Evolutionary conservation across 2,113 vertebrate species (phyloP).

Genomic region (Zootoca vivipara): DNA sequence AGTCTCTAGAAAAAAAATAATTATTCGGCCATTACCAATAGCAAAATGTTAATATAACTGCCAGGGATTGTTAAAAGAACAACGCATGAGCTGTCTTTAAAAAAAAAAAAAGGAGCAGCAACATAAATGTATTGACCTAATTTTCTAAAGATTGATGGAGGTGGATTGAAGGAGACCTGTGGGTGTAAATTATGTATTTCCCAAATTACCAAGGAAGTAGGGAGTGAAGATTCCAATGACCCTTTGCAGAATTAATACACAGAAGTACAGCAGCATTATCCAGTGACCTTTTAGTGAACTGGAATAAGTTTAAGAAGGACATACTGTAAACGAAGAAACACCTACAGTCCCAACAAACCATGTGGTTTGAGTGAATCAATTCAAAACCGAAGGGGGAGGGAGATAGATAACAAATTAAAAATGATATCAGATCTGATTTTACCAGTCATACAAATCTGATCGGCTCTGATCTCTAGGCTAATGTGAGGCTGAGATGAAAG

Average conservation of each 20-base stretch:
- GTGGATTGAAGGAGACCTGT: conserved; percentile 23
- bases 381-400: too few relatives aligned
- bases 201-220: conserved; percentile 1
- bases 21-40: conserved; percentile 49
- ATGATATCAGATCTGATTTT: too few relatives aligned
- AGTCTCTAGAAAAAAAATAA: conserved; percentile 47
- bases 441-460: too few relatives aligned
- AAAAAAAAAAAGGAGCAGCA: conserved; percentile 12
- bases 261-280: not conserved
- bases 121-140: conserved; percentile 60
- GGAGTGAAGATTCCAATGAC: conserved; percentile 22
- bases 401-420: too few relatives aligned
- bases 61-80: conserved; percentile 51
- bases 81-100: conserved; percentile 6
- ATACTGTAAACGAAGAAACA: too few relatives aligned
- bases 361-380: conserved; percentile 30
- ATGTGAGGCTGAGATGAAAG: too few relatives aligned
- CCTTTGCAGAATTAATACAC: not conserved
- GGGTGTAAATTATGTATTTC: conserved; percentile 53
- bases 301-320: too few relatives aligned
- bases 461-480: too few relatives aligned
- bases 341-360: conserved; percentile 16
- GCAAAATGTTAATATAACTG: conserved; percentile 54
- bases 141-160: conserved; percentile 39
- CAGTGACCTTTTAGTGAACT: not conserved